A percentile compares a stretch with the other conserved stretches of the same genome.
phyloP scores from a whole-genome alignment of 92 coral and sea anemone genomes.

The Palythoa grandiflora region DNA sequence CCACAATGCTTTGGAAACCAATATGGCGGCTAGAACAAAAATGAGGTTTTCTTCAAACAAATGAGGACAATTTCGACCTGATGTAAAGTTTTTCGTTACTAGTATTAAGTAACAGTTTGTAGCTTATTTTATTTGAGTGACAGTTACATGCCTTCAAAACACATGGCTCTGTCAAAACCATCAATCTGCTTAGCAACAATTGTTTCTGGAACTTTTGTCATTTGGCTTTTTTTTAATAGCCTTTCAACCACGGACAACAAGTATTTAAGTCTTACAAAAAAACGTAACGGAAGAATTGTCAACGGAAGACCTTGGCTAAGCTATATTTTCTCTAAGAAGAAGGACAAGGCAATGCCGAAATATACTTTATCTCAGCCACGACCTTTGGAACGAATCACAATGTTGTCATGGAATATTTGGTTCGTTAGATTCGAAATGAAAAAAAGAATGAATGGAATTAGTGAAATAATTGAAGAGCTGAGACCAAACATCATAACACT shows the following conservation, averaged over 20 bases:
- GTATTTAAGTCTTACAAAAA: not conserved
- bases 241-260: not conserved
- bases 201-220: not conserved
- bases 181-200: not conserved
- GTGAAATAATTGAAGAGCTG: conserved; percentile 51
- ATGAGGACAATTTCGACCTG: not conserved
- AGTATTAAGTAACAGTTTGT: not conserved
- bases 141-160: not conserved
- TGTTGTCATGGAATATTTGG: conserved; percentile 80
- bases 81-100: not conserved
- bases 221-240: conserved; percentile 8
- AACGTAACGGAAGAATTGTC: not conserved
- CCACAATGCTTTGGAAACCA: conserved; percentile 27
- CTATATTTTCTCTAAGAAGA: not conserved
- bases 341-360: not conserved
- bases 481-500: conserved; percentile 70
- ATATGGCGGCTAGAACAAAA: conserved; percentile 4
- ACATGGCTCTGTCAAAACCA: not conserved
- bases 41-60: too few species aligned
- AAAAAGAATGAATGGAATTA: conserved; percentile 68
- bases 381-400: conserved; percentile 11
- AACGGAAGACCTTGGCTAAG: not conserved
- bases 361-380: not conserved
- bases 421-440: conserved; percentile 52
- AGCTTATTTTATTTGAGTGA: not conserved